Conservation (phyloP, 1,140 invertebrate species). For the Drosophila nasuta region DNA sequence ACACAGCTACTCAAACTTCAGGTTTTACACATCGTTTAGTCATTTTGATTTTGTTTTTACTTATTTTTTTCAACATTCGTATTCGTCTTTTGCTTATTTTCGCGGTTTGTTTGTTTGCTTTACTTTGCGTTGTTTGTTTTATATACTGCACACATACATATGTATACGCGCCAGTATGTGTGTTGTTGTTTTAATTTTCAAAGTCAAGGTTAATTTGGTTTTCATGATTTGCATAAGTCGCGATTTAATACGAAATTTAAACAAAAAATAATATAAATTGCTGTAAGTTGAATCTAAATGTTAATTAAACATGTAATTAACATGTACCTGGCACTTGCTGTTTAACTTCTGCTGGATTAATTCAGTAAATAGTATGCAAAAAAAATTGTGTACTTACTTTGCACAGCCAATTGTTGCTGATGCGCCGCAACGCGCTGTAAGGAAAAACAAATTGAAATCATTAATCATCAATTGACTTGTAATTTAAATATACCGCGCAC, state of each 20-base stretch:
- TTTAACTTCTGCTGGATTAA: slow-evolving; percentile 35
- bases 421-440: slow-evolving; percentile 88
- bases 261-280: slow-evolving; percentile 27
- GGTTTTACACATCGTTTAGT: slow-evolving; percentile 46
- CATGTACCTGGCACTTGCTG: slow-evolving; percentile 65
- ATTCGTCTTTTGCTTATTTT: slow-evolving; percentile 26
- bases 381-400: slow-evolving; percentile 86
- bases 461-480: slow-evolving; percentile 29
- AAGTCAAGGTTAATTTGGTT: slow-evolving; percentile 72
- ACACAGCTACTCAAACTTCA: slow-evolving; percentile 40
- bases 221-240: slow-evolving; percentile 41
- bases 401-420: slow-evolving; percentile 87
- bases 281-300: slow-evolving; percentile 30
- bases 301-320: slow-evolving; percentile 26
- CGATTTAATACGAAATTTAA: slow-evolving; percentile 45
- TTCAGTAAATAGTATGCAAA: slow-evolving; percentile 4
- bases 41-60: slow-evolving; percentile 14
- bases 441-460: slow-evolving; percentile 84
- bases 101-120: slow-evolving; percentile 43
- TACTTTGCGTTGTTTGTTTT: slow-evolving; percentile 52
- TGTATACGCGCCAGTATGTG: slow-evolving; percentile 9
- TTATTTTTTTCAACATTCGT: slow-evolving; percentile 7
- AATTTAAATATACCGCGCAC: slow-evolving; percentile 27
- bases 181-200: slow-evolving; percentile 55
- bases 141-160: slow-evolving; percentile 25